Evolutionary conservation across 2,113 vertebrate species (phyloP), one percentile per base, ranked within the genome.

Genomic region (Ophiodon elongatus): DNA sequence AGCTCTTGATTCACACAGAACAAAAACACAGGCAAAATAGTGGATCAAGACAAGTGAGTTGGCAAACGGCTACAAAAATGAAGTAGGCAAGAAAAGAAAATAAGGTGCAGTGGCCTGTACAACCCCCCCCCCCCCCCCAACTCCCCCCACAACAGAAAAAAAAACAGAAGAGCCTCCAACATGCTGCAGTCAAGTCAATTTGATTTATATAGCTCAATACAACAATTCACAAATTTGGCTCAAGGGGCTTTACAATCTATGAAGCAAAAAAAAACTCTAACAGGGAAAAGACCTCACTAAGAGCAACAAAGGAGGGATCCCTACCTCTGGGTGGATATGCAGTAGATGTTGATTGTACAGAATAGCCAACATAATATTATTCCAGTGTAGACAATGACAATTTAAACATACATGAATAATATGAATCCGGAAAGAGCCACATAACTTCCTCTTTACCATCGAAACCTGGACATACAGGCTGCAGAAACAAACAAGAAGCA

Each of bases 41-140:
- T 59, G 41, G 17, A 79, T 80, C 21, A 59, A 80, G 79, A 87
- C 31, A 67, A 57, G 35, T n/a, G 11, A 78, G 62, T 67, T 66
- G 67, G 35, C 50, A 71, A 68, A 47, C 45, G 37, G 35, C 45
- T 65, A 35, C 1, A 66, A 25, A 73, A 43, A 86, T 15, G 8
- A 57, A 56, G 3, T 13, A 35, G 35, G 31, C 25, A 39, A 60
- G 1, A 45, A 33, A 73, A 39, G 19, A 3, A 39, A 13, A 63
- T 23, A 73, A 56, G 43, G 25, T 68, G 21, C 27, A 21, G 37
- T 21, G 54, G 37, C 17, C 14, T 54, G 39, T 33, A 35, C 0
- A 9, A 25, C 45, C 4, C 11, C 39, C 17, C 14, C 47, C 19
- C 7, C 19, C 37, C 37, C 8, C 35, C 4, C 35, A n/a, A n/a